Base-by-base conservation (phyloP, 2,113 vertebrate genomes). In the Gobius niger region DNA sequence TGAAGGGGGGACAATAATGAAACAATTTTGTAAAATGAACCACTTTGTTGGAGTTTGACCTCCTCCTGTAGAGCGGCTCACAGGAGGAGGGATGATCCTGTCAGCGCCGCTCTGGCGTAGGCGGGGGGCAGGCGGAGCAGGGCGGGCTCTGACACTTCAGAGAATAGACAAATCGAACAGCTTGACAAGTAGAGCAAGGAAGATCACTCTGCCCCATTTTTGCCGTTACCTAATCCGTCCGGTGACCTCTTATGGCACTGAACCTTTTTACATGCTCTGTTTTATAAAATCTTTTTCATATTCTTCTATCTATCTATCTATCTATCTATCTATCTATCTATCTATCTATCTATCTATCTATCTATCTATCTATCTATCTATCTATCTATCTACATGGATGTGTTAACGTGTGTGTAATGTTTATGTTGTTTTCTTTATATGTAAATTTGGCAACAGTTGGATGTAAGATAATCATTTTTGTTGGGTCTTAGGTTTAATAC, bases 161-260 rank as follows among this genome's bases (percentile, higher is more conserved):
- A 75, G 65, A 80, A 79, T 7, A 66, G 40, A 65, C 72, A 72
- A 49, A 9, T 56, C 78, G 47, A 70, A 53, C 47, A 4, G 8
- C 41, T 56, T 78, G 51, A 80, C 81, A 59, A 12, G 34, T 13
- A 41, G 7, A 40, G 15, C 7, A 4, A 41, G 34, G 34, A 59
- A n/a, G 24, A 15, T 15, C 34, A 41, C 0, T 4, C 12, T 41
- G 34, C 6, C 34, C 34, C 24, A 8, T 34, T 41, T 57, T 24
- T 57, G 11, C 9, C 7, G 50, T 54, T 9, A 5, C 18, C 50
- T 52, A 34, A 34, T 34, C 24, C 50, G 9, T 16, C n/a, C 50
- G 18, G 8, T 52, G n/a, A 52, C 50, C 50, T 52, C 47, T 49
- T 16, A 9, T 9, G 14, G 16, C 16, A 10, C 51, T 9, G 7